phyloP scores from a whole-genome alignment of 2,888 invertebrate species.

The Tipula vernalis region DNA sequence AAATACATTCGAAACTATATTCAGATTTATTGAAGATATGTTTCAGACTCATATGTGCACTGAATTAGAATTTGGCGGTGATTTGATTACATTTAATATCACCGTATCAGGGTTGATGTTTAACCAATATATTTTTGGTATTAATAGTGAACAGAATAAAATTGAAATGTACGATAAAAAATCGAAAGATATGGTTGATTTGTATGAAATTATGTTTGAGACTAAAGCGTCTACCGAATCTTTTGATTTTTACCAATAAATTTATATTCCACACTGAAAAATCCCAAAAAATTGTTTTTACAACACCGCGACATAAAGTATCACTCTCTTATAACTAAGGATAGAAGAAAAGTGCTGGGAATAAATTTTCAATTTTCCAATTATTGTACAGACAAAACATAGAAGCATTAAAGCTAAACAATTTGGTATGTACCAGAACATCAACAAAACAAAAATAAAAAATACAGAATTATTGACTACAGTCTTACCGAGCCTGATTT shows the following conservation, averaged over 20 bases:
- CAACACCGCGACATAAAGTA: no score
- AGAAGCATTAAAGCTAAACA: no score
- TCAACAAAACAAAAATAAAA: no score
- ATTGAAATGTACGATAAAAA: not conserved
- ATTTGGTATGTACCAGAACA: no score
- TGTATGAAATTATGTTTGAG: not conserved
- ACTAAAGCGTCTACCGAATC: not conserved
- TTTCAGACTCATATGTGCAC: not conserved
- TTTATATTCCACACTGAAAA: no score
- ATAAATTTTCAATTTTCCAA: no score
- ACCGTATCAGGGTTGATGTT: not conserved
- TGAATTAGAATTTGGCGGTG: not conserved
- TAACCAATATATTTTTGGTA: not conserved
- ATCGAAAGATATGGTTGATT: not conserved
- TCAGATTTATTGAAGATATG: not conserved
- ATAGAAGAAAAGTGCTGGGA: no score
- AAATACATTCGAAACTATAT: not conserved
- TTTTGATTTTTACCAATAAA: not conserved
- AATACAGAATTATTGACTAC: no score
- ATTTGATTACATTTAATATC: not conserved
- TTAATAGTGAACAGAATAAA: not conserved
- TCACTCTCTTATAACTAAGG: no score
- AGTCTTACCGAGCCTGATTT: no score
- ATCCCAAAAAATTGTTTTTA: no score
- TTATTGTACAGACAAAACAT: no score